phyloP scores from a whole-genome alignment of 2,888 invertebrate genomes.

The Drosophila ustulata region DNA sequence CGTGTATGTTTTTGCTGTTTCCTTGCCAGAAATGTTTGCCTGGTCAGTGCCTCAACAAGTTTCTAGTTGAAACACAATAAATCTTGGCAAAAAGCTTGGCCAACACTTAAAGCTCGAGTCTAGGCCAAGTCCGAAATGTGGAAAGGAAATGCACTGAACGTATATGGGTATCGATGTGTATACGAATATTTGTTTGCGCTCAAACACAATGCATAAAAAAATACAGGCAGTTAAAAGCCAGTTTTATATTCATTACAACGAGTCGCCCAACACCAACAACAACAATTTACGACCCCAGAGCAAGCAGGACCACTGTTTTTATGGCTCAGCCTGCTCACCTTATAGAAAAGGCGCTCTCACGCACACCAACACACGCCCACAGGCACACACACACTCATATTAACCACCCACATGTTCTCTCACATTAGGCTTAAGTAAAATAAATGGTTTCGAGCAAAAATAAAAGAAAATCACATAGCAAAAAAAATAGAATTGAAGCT shows the following conservation, averaged over 20 bases:
- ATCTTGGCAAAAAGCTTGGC: slow-evolving; percentile 33
- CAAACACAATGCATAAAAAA: slow-evolving; percentile 26
- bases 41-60: slow-evolving; percentile 68
- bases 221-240: slow-evolving; percentile 60
- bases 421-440: slow-evolving; percentile 23
- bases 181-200: background rate
- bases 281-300: slow-evolving; percentile 69
- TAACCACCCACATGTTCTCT: slow-evolving; percentile 4
- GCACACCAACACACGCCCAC: slow-evolving; percentile 23
- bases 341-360: slow-evolving; percentile 37
- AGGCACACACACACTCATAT: slow-evolving; percentile 14
- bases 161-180: slow-evolving; percentile 8
- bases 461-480: slow-evolving; percentile 22
- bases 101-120: slow-evolving; percentile 30
- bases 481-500: slow-evolving; percentile 8
- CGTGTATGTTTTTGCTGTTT: slow-evolving; percentile 2
- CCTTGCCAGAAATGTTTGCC: slow-evolving; percentile 15
- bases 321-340: slow-evolving; percentile 45
- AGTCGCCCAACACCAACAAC: slow-evolving; percentile 42
- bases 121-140: slow-evolving; percentile 38
- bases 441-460: slow-evolving; percentile 17
- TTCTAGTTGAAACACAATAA: slow-evolving; percentile 42
- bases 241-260: slow-evolving; percentile 72
- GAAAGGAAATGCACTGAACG: slow-evolving; percentile 40
- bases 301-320: slow-evolving; percentile 55